These are phyloP conservation scores for Colius striatus DNA, from an alignment of 2,113 vertebrate species.

Conservation along the genomic window DNA sequence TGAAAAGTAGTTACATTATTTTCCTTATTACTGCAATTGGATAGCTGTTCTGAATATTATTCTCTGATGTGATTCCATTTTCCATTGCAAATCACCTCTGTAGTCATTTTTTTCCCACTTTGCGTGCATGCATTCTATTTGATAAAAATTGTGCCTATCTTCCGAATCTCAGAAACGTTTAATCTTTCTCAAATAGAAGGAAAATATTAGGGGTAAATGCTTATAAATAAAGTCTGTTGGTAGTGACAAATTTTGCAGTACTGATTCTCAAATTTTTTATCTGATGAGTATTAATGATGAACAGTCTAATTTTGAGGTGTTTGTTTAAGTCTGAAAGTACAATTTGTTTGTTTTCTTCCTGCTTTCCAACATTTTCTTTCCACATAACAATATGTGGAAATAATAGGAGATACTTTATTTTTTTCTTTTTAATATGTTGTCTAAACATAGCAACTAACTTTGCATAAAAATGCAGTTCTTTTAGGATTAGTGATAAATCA, in stretches of 20 bases:
- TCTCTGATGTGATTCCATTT: not conserved
- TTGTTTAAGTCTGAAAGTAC: not conserved
- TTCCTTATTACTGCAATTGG: not conserved
- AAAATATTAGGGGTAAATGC: not conserved
- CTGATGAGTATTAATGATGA: not conserved
- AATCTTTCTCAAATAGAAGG: not conserved
- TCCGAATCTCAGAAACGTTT: not conserved
- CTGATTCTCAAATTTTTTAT: not conserved
- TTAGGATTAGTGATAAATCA: slow-evolving; percentile 5
- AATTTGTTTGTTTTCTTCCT: not conserved
- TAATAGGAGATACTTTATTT: not conserved
- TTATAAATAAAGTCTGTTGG: not conserved
- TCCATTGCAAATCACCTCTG: not conserved
- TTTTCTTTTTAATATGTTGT: not conserved
- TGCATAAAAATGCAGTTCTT: slow-evolving; percentile 25
- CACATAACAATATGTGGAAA: not conserved
- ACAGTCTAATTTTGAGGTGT: not conserved
- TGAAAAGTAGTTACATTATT: not conserved
- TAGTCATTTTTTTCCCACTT: not conserved
- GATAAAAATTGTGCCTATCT: not conserved
- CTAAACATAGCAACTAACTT: not conserved
- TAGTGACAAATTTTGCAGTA: not conserved
- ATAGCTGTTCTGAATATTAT: not conserved
- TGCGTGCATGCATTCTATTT: not conserved
- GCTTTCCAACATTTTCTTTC: not conserved